Percentiles rank a stretch among this genome's conserved stretches.
phyloP scores from a whole-genome alignment of 2,888 invertebrate genomes.

The Beris morrisii region DNA sequence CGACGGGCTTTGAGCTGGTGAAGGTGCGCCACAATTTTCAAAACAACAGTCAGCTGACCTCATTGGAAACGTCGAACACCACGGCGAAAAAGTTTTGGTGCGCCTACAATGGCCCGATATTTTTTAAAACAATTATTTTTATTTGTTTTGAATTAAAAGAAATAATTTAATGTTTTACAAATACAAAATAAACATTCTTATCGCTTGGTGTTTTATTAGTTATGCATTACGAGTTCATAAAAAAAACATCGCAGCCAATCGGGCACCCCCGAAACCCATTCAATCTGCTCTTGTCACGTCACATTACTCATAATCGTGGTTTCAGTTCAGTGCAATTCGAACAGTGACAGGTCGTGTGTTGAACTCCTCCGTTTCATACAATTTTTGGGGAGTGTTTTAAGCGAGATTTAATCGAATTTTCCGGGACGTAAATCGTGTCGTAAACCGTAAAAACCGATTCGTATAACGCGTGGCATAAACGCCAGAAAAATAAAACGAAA shows the following conservation, averaged over 20 bases:
- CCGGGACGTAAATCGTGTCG: neutral
- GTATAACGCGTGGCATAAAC: neutral
- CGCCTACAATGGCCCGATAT: neutral
- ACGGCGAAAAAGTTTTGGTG: neutral
- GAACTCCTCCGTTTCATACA: constrained; percentile 11
- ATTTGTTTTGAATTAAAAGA: no score
- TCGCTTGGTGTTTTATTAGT: no score
- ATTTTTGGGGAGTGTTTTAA: constrained; percentile 18
- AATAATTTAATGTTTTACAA: no score
- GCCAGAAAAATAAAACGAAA: constrained; percentile 2
- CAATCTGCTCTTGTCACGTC: constrained; percentile 18
- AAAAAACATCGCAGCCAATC: constrained; percentile 14
- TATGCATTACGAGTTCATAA: no score
- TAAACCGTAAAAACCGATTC: neutral
- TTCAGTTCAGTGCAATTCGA: constrained; percentile 24
- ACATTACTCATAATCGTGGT: constrained; percentile 14
- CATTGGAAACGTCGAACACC: no score
- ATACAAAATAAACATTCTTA: no score
- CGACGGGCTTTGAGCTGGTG: no score
- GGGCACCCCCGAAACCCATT: constrained; percentile 8
- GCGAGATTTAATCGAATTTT: constrained; percentile 6
- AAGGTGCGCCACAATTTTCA: no score
- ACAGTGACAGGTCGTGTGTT: constrained; percentile 29
- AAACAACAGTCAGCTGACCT: constrained; percentile 14
- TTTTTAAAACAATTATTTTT: no score